Percentiles rank a stretch among this genome's conserved stretches.
Conservation (phyloP, 2,113 vertebrate genomes). For the Brienomyrus longianalis region DNA sequence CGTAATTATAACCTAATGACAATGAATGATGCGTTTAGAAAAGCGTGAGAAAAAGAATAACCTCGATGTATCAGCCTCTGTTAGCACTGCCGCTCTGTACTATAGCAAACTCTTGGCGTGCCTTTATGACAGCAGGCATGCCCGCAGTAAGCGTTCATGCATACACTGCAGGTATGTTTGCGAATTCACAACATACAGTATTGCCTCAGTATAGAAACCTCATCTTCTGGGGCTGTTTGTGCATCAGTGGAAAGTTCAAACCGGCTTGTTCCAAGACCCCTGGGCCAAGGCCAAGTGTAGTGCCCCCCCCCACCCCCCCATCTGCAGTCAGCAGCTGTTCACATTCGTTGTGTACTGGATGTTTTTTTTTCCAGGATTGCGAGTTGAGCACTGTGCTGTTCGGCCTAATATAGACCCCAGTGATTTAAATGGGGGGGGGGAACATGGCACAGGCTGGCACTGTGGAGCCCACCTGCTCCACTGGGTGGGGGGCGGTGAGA, state of each 20-base stretch:
- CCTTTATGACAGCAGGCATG: not conserved
- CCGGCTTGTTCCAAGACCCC: conserved; percentile 32
- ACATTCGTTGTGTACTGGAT: conserved; percentile 22
- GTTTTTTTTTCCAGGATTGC: conserved; percentile 15
- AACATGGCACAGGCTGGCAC: not conserved
- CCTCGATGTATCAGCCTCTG: too few relatives aligned
- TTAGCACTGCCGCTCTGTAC: not conserved
- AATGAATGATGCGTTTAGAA: not conserved
- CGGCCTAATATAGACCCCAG: not conserved
- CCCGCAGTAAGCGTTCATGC: not conserved
- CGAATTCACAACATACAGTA: not conserved
- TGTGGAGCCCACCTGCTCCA: not conserved
- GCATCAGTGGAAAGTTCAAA: conserved; percentile 34
- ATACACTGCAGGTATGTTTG: not conserved
- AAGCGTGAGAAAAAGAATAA: not conserved
- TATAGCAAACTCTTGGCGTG: not conserved
- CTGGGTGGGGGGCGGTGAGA: not conserved
- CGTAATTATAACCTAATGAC: not conserved
- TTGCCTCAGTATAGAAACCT: not conserved
- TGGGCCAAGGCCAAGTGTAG: conserved; percentile 10
- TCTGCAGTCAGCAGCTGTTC: conserved; percentile 30
- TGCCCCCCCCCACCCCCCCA: not conserved
- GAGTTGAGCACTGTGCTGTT: conserved; percentile 9
- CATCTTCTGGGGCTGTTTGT: conserved; percentile 19
- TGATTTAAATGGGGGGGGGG: conserved; percentile 1